phyloP scores from a whole-genome alignment of 1,140 invertebrate genomes.

The Coptotermes formosanus region DNA sequence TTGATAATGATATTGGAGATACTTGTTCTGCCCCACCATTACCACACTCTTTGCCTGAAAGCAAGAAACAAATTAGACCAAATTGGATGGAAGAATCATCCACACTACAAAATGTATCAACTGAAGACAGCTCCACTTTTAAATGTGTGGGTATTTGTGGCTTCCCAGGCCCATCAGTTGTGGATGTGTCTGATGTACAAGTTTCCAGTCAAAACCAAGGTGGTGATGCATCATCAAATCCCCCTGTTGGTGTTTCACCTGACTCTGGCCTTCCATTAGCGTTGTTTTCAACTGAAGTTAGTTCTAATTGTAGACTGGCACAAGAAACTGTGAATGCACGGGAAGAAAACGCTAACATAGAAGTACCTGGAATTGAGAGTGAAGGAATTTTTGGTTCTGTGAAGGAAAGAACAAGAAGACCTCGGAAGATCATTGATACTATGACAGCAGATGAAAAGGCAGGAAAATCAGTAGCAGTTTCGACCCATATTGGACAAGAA shows the following conservation, averaged over 20 bases:
- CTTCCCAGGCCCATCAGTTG: neutral
- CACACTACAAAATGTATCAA: neutral
- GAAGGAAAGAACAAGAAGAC: slow-evolving; percentile 32
- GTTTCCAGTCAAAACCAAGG: neutral
- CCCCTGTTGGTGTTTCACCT: neutral
- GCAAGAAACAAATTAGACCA: neutral
- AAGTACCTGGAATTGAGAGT: neutral
- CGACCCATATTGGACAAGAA: neutral
- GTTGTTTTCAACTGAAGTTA: too few relatives aligned
- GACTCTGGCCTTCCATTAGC: too few relatives aligned
- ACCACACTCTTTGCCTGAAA: neutral
- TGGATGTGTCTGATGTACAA: neutral
- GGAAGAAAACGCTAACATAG: neutral
- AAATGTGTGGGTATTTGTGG: neutral
- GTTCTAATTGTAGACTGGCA: too few relatives aligned
- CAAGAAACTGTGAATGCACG: neutral
- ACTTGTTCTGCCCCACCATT: neutral
- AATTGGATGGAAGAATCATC: neutral
- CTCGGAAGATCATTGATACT: slow-evolving; percentile 30
- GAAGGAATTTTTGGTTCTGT: slow-evolving; percentile 38
- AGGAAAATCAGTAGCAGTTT: neutral
- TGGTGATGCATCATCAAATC: neutral
- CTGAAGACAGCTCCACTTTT: neutral
- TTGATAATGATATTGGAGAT: neutral
- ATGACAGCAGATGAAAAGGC: neutral